These are phyloP conservation scores for Aphyosemion australe DNA, from an alignment of 2,113 vertebrate species.

Conservation along the genomic window DNA sequence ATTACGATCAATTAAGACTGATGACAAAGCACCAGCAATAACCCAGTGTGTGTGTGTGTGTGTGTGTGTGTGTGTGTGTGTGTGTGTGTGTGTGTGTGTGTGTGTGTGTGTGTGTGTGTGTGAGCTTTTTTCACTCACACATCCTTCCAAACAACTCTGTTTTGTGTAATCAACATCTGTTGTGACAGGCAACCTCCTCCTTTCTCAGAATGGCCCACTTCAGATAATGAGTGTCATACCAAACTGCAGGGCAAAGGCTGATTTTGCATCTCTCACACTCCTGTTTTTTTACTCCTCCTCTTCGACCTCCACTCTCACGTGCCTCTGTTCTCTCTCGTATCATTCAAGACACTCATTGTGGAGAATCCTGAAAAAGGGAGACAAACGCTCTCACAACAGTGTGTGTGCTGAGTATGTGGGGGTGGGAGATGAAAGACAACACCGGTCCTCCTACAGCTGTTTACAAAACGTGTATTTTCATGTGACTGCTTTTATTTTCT, in stretches of 20 bases:
- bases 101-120: conserved; percentile 18
- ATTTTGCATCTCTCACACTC: conserved; percentile 63
- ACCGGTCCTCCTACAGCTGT: background rate
- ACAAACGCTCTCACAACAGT: conserved; percentile 34
- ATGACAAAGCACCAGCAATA: conserved; percentile 71
- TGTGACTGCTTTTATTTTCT: conserved; percentile 12
- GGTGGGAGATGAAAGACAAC: conserved; percentile 28
- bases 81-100: no score
- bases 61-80: background rate
- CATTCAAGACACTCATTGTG: conserved; percentile 57
- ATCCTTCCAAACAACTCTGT: conserved; percentile 71
- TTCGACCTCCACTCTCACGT: conserved; percentile 60
- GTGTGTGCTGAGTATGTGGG: conserved; percentile 29
- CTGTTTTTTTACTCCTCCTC: conserved; percentile 62
- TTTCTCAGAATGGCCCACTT: conserved; percentile 78
- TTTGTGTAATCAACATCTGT: conserved; percentile 79
- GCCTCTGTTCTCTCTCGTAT: conserved; percentile 54
- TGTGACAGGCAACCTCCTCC: conserved; percentile 73
- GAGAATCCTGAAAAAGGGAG: conserved; percentile 49
- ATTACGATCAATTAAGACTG: conserved; percentile 77
- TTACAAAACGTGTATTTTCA: background rate
- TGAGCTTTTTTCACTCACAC: conserved; percentile 69
- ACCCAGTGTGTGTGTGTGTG: conserved; percentile 30
- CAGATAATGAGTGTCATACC: conserved; percentile 79
- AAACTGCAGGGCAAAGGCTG: conserved; percentile 75